Base-by-base conservation (phyloP, 2,797 vertebrate genomes). In the Characodon lateralis region DNA sequence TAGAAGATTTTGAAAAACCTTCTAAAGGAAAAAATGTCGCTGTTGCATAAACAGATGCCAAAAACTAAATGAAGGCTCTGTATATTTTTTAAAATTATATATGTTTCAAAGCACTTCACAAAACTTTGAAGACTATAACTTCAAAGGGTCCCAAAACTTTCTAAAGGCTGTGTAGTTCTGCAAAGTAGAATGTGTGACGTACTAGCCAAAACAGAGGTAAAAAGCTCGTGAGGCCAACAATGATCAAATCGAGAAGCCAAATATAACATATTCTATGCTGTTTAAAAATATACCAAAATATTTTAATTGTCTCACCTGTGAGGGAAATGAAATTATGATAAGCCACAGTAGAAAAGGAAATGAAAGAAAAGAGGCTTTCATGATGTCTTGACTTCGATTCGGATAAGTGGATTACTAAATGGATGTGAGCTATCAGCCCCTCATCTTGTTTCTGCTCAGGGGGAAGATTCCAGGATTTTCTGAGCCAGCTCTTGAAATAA, bases 371-470 rank as follows among this genome's bases (percentile, higher is more conserved):
- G 41, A 50, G 28, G 56, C 48, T 79, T 78, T 81, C 70, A 78
- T 76, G 72, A 86, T 71, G 61, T 68, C 86, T 84, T 61, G 80
- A 66, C 79, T 83, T 77, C 0, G 72, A 83, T 87, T 90, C 78
- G 78, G 80, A 89, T 88, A 84, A 90, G 80, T 56, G 65, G 79
- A 91, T 93, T 80, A 86, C 82, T 77, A 84, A 82, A 85, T 81
- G 75, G 79, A 83, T 6, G 65, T 76, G 14, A 80, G 82, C 79
- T 78, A 87, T 87, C 78, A 0, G 78, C 81, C 78, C 85, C 72
- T 82, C 81, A 81, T 89, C 88, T 84, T 73, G 28, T 78, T 85
- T 76, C 55, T 78, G 69, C 83, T 82, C 84, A 73, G 31, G 39
- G 80, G 51, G 69, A 78, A 71, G 51, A 69, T 51, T 66, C 50